These are phyloP conservation scores for Metopolophium dirhodum DNA, from an alignment of 1,140 invertebrate species.

Conservation along the genomic window DNA sequence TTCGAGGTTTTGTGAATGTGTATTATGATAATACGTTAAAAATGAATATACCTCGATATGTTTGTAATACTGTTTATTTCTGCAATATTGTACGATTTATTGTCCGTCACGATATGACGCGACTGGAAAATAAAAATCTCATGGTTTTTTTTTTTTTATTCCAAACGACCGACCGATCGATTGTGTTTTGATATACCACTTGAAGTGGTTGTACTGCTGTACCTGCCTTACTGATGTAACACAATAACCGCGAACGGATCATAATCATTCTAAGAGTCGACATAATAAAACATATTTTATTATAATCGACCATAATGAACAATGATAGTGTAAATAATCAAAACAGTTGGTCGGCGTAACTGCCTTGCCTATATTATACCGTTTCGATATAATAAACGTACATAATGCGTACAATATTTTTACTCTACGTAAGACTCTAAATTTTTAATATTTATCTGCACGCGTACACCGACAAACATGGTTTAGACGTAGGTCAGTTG, in stretches of 20 bases:
- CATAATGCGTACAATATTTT: too few relatives aligned
- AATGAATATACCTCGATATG: background rate
- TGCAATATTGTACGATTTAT: background rate
- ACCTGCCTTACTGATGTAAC: background rate
- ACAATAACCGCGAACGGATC: background rate
- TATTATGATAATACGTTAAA: background rate
- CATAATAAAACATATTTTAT: background rate
- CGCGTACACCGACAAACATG: too few relatives aligned
- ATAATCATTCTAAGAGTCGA: background rate
- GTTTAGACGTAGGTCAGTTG: too few relatives aligned
- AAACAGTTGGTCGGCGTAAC: background rate
- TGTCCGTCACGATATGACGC: background rate
- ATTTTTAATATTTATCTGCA: background rate
- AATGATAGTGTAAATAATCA: background rate
- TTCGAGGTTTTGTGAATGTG: background rate
- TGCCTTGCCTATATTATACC: too few relatives aligned
- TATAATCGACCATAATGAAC: too few relatives aligned
- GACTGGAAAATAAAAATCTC: background rate
- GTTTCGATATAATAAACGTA: too few relatives aligned
- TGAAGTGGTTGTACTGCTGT: background rate
- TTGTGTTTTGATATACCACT: background rate
- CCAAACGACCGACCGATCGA: background rate
- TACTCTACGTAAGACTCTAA: too few relatives aligned
- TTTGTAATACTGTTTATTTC: slow-evolving; percentile 8
- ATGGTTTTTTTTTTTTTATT: background rate